These are phyloP conservation scores for Myrmecophaga tridactyla DNA, from an alignment of 2,113 vertebrate genomes.

Conservation along the genomic window DNA sequence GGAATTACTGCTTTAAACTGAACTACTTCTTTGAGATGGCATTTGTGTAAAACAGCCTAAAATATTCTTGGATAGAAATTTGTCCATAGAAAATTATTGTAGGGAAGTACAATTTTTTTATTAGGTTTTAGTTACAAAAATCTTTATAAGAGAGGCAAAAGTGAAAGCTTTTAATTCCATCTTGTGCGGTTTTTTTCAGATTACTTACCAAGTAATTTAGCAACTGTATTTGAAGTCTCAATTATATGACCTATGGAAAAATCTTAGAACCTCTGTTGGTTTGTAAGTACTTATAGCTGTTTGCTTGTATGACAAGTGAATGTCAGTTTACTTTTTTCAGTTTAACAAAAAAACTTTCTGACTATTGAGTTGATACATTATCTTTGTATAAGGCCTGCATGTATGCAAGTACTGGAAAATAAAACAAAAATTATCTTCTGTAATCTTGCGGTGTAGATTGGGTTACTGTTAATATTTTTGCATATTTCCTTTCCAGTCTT, in stretches of 20 bases:
- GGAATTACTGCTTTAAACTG: not conserved
- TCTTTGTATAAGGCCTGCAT: not conserved
- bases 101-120: not conserved
- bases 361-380: not conserved
- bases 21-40: not conserved
- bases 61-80: not conserved
- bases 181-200: not conserved
- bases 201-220: slow-evolving; percentile 15
- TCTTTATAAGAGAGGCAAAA: not conserved
- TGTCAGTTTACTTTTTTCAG: not conserved
- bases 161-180: not conserved
- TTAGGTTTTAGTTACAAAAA: slow-evolving; percentile 21
- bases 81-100: not conserved
- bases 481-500: not conserved
- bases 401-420: not conserved
- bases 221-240: slow-evolving; percentile 1
- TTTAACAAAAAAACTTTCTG: not conserved
- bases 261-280: not conserved
- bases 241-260: not conserved
- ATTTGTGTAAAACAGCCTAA: not conserved
- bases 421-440: not conserved
- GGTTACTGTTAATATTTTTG: slow-evolving; percentile 41
- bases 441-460: slow-evolving; percentile 24
- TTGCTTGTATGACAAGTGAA: slow-evolving; percentile 33
- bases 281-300: slow-evolving; percentile 16